Evolutionary conservation across 1,140 invertebrate species (phyloP).

Genomic region (Alviniconcha marisindica): DNA sequence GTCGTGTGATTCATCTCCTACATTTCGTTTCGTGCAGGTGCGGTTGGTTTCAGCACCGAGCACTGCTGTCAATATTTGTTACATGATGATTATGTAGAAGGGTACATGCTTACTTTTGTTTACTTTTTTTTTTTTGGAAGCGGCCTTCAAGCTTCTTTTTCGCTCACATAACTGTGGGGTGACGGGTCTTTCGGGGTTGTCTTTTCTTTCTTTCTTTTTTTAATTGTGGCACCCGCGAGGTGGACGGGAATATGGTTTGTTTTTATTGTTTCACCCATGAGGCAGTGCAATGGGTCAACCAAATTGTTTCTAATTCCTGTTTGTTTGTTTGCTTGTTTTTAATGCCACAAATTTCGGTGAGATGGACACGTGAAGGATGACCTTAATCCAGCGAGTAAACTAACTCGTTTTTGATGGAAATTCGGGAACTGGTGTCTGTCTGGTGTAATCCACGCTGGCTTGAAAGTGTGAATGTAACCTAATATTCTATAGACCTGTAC

Average conservation of each 20-base stretch:
- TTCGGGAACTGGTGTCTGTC: not conserved
- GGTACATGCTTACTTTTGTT: no score
- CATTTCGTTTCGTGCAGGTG: not conserved
- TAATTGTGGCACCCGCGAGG: not conserved
- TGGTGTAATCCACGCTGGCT: not conserved
- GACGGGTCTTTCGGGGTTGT: not conserved
- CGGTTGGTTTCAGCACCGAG: not conserved
- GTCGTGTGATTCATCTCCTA: not conserved
- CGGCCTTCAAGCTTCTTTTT: not conserved
- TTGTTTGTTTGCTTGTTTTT: no score
- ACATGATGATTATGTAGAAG: not conserved
- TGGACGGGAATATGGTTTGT: not conserved
- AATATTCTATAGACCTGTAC: no score
- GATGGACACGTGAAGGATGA: not conserved
- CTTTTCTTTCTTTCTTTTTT: not conserved
- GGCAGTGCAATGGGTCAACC: not conserved
- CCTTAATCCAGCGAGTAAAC: not conserved
- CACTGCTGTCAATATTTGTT: not conserved
- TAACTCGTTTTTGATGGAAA: not conserved
- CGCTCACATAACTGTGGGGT: not conserved
- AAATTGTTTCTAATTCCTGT: no score
- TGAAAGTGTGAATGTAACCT: no score
- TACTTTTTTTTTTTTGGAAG: no score
- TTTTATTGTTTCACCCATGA: not conserved
- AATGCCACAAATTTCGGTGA: not conserved